Conservation (phyloP, 1,140 invertebrate genomes). For the Psix sp. region DNA sequence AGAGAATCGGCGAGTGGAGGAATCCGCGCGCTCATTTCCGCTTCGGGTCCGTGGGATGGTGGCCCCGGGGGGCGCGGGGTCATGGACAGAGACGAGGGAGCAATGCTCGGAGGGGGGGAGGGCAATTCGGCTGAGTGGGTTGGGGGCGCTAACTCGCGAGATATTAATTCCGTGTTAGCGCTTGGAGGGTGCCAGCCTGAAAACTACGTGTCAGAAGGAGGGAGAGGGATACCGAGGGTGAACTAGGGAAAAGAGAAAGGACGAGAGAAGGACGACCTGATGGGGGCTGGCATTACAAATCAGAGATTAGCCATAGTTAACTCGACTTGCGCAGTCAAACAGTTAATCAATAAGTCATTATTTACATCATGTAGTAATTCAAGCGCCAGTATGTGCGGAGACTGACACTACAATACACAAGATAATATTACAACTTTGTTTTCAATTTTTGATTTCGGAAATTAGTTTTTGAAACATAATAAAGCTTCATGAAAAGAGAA, state of each 20-base stretch:
- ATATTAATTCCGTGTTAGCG: slow-evolving; percentile 78
- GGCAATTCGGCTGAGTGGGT: slow-evolving; percentile 51
- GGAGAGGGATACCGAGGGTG: slow-evolving; percentile 42
- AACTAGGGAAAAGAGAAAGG: slow-evolving; percentile 40
- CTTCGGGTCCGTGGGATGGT: slow-evolving; percentile 66
- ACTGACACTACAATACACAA: background rate
- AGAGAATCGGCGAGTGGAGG: slow-evolving; percentile 67
- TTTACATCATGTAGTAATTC: slow-evolving; percentile 67
- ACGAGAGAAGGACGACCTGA: slow-evolving; percentile 50
- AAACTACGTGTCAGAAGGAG: slow-evolving; percentile 71
- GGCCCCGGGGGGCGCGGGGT: slow-evolving; percentile 52
- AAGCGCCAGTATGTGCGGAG: background rate
- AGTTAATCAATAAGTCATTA: slow-evolving; percentile 78
- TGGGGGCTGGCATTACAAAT: slow-evolving; percentile 75
- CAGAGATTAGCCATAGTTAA: slow-evolving; percentile 78
- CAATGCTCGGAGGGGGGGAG: slow-evolving; percentile 21
- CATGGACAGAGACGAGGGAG: slow-evolving; percentile 6
- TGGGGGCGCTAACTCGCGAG: slow-evolving; percentile 75
- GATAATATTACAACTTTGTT: background rate
- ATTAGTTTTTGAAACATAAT: too few species aligned
- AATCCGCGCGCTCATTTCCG: slow-evolving; percentile 77
- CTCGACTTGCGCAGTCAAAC: slow-evolving; percentile 77
- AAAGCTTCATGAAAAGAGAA: too few species aligned
- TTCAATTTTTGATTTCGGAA: too few species aligned
- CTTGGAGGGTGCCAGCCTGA: slow-evolving; percentile 72